Conservation (phyloP, 2,113 vertebrate species). For the Felis chaus region DNA sequence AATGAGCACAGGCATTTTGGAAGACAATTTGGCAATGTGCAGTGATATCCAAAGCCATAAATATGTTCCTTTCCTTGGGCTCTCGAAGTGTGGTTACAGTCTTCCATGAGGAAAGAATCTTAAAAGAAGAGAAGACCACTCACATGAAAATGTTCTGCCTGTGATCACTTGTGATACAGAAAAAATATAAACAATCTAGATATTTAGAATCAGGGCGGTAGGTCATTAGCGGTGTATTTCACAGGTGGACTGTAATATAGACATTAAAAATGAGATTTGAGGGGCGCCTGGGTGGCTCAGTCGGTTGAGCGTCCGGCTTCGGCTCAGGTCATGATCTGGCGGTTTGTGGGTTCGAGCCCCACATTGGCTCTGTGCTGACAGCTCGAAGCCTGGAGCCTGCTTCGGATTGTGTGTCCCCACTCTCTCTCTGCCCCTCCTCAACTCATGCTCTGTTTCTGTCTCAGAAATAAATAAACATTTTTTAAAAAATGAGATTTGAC, state of each 20-base stretch:
- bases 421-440: too few species aligned
- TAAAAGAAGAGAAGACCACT: background rate
- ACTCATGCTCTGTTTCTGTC: too few species aligned
- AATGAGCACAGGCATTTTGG: background rate
- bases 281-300: too few species aligned
- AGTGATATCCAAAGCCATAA: background rate
- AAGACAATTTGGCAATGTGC: background rate
- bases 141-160: background rate
- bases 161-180: background rate
- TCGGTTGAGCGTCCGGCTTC: too few species aligned
- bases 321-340: too few species aligned
- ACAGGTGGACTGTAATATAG: background rate
- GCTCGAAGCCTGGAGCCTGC: too few species aligned
- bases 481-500: background rate
- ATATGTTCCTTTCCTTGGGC: background rate
- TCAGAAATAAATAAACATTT: too few species aligned
- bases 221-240: background rate
- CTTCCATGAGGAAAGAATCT: background rate
- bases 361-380: too few species aligned
- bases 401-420: too few species aligned
- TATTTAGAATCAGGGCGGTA: background rate
- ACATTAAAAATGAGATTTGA: background rate
- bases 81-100: background rate
- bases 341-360: too few species aligned
- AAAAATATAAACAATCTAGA: background rate